These are phyloP conservation scores for Rhagologus leucostigma DNA, from an alignment of 2,113 vertebrate species.

Conservation along the genomic window DNA sequence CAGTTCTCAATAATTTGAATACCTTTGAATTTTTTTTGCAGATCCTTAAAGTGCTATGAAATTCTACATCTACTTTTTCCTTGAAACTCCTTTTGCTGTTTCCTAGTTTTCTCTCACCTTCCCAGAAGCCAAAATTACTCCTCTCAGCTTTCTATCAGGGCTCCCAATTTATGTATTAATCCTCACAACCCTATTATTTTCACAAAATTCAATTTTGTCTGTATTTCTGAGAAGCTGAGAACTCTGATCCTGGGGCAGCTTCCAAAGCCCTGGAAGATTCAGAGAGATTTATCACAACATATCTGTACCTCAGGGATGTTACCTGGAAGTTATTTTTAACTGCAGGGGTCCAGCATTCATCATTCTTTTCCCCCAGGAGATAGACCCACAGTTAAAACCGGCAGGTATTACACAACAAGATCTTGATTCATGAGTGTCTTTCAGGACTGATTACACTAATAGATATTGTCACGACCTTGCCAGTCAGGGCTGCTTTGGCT, in stretches of 20 bases:
- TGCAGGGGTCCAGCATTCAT: background rate
- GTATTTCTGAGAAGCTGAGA: background rate
- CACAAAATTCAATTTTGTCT: background rate
- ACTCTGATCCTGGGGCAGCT: background rate
- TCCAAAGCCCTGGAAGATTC: background rate
- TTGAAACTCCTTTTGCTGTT: background rate
- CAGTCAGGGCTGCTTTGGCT: background rate
- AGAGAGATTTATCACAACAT: background rate
- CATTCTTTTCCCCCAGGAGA: background rate
- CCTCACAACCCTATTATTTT: background rate
- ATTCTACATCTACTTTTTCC: background rate
- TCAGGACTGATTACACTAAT: background rate
- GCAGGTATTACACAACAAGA: background rate
- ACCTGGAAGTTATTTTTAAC: background rate
- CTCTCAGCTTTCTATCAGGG: background rate
- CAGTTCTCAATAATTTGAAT: background rate
- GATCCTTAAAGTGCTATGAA: background rate
- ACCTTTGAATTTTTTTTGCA: background rate
- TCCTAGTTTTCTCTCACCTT: background rate
- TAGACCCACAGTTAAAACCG: background rate
- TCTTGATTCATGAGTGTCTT: background rate
- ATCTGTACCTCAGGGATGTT: background rate
- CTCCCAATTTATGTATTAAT: background rate
- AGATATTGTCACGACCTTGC: background rate
- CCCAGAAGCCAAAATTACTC: background rate